phyloP scores from a whole-genome alignment of 1,140 invertebrate species.

The Semibalanus balanoides region DNA sequence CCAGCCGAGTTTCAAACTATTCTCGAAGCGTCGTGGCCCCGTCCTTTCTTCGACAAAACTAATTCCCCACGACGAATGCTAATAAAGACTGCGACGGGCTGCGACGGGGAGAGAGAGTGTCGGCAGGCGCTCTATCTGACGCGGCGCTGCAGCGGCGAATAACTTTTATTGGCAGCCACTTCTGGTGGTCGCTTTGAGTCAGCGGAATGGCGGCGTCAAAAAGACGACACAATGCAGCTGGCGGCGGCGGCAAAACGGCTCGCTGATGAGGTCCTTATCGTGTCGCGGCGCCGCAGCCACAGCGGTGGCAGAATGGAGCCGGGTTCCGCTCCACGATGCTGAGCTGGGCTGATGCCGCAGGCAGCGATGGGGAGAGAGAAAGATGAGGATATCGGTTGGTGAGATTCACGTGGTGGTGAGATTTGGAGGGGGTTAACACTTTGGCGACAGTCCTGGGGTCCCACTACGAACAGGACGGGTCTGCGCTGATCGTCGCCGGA shows the following conservation, averaged over 20 bases:
- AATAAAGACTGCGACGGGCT: background rate
- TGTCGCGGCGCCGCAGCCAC: background rate
- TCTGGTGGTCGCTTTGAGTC: background rate
- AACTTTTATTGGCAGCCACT: background rate
- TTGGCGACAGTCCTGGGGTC: too few species aligned
- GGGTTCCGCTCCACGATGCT: too few species aligned
- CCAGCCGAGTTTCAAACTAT: background rate
- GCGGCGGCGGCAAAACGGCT: background rate
- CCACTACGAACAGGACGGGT: too few species aligned
- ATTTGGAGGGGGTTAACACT: too few species aligned
- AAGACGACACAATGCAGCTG: background rate
- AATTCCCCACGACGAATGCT: background rate
- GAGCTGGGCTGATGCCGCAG: too few species aligned
- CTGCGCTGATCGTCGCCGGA: too few species aligned
- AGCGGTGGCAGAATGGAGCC: too few species aligned
- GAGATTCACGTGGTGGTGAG: too few species aligned
- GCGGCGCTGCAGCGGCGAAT: background rate
- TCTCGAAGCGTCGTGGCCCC: slow-evolving; percentile 38
- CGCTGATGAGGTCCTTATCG: background rate
- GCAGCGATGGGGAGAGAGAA: too few species aligned
- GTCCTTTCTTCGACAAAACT: background rate
- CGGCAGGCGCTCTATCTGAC: background rate
- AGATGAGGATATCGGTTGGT: too few species aligned
- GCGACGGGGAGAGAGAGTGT: background rate
- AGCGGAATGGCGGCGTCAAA: background rate